These are phyloP conservation scores for Avahi laniger DNA, from an alignment of 2,797 vertebrate genomes.

Conservation along the genomic window DNA sequence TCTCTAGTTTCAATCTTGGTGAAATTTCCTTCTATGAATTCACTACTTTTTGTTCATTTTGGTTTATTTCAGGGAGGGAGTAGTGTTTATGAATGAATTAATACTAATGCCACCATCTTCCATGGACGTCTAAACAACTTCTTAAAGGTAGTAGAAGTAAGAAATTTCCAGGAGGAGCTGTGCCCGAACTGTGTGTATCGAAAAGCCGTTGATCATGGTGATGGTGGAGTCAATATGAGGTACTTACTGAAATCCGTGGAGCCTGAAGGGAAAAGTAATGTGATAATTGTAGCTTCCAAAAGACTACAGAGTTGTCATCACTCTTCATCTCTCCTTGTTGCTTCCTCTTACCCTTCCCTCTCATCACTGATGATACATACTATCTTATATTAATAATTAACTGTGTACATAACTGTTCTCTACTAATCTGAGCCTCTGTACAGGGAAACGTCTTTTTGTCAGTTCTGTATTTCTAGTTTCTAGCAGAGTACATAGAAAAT, in stretches of 20 bases:
- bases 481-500: not conserved
- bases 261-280: not conserved
- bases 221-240: not conserved
- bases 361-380: not conserved
- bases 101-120: not conserved
- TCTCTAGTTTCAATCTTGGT: not conserved
- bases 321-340: not conserved
- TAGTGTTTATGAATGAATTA: constrained; percentile 11
- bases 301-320: not conserved
- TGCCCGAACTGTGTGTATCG: not conserved
- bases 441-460: not conserved
- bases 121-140: not conserved
- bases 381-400: not conserved
- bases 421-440: not conserved
- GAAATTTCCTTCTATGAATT: not conserved
- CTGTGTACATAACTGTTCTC: not conserved
- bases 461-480: constrained; percentile 21
- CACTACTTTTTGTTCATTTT: not conserved
- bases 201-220: not conserved
- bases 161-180: not conserved
- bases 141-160: not conserved
- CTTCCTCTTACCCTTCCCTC: not conserved
- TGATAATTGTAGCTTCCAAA: not conserved
- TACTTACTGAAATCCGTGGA: not conserved
- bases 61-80: not conserved